These are phyloP conservation scores for Papilio dardanus DNA, from an alignment of 1,140 invertebrate species.

Conservation along the genomic window DNA sequence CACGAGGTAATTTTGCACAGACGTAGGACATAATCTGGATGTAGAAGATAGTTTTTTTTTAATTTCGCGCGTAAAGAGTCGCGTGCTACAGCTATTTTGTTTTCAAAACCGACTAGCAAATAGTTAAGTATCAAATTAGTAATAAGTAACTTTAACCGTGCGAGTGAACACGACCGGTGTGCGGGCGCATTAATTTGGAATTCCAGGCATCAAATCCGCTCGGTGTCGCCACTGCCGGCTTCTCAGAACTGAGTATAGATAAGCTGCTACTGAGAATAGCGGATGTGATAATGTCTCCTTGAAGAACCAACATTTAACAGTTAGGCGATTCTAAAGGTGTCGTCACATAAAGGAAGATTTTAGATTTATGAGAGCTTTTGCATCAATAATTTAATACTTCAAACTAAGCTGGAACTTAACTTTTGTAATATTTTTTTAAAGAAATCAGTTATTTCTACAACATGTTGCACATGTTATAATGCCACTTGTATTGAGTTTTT, in stretches of 20 bases:
- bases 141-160: neutral
- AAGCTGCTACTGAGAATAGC: neutral
- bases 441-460: neutral
- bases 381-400: neutral
- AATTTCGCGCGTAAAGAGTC: no score
- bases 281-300: neutral
- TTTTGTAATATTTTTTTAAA: neutral
- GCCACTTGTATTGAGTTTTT: conserved; percentile 20
- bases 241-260: neutral
- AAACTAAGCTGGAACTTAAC: neutral
- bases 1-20: no score
- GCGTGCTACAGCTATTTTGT: no score
- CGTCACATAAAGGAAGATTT: neutral
- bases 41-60: no score
- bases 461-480: neutral
- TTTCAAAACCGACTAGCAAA: neutral
- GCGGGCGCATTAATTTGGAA: neutral
- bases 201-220: neutral
- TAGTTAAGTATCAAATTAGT: neutral
- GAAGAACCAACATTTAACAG: neutral
- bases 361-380: neutral
- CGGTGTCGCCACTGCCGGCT: neutral
- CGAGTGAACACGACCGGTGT: neutral
- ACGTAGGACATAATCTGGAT: no score
- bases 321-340: neutral